Evolutionary conservation across 2,797 vertebrate species (phyloP).

Genomic region (Ctenopoma kingsleyae): DNA sequence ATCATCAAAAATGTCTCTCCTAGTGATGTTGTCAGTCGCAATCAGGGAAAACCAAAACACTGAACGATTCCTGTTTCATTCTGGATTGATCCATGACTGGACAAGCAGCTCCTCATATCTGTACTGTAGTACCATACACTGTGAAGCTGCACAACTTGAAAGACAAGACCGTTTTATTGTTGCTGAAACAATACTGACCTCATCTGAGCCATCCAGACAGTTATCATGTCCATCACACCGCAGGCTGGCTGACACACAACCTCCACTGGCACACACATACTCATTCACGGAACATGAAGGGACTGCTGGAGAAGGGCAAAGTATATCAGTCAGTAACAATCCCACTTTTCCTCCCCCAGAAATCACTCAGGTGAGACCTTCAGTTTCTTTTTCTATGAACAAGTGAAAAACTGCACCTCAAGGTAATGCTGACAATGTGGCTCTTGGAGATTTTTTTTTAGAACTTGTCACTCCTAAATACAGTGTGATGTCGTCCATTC

Average conservation of each 20-base stretch:
- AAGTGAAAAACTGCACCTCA: background rate
- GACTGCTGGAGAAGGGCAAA: constrained; percentile 80
- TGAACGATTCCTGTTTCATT: constrained; percentile 11
- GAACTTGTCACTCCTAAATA: constrained; percentile 1
- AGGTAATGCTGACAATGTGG: background rate
- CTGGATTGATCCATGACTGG: background rate
- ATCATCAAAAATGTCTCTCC: constrained; percentile 6
- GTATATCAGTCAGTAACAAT: constrained; percentile 8
- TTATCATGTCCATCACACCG: constrained; percentile 95
- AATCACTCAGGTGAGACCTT: constrained; percentile 3
- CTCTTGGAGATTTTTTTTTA: background rate
- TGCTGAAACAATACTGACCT: constrained; percentile 84
- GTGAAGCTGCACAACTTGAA: background rate
- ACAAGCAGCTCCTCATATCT: background rate
- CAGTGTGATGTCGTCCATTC: constrained; percentile 12
- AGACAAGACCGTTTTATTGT: background rate
- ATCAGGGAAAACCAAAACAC: constrained; percentile 23
- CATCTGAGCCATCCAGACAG: constrained; percentile 96
- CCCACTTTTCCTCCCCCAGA: background rate
- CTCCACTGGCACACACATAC: constrained; percentile 93
- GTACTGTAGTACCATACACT: background rate
- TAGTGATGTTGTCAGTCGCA: constrained; percentile 18
- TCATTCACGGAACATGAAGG: constrained; percentile 95
- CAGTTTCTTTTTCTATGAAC: background rate
- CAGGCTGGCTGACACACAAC: constrained; percentile 92